Base-by-base conservation (phyloP, 2,797 vertebrate genomes). In the Spinus pinus region DNA sequence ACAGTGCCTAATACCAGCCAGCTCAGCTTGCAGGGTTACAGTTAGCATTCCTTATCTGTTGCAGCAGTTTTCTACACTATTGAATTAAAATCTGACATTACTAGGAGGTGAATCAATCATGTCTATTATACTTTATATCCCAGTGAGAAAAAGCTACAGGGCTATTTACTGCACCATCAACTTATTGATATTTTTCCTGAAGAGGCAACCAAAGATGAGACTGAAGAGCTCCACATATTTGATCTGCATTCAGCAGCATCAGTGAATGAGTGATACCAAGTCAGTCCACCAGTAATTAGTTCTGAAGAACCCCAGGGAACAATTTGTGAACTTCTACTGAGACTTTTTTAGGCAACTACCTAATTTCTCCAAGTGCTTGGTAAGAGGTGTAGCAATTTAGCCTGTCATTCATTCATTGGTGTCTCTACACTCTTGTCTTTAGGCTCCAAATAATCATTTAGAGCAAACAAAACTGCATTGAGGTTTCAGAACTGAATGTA, bases 161-260 rank as follows among this genome's bases (percentile, higher is more conserved):
- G 56, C 66, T 90, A 75, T 88, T 95, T 94, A 77, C 53, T 88
- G 82, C 72, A 84, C 25, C 69, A 83, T 71, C 46, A 94, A 39
- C 44, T 94, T 89, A 81, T n/a, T 49, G 81, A 69, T 82, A 51
- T 60, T 89, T 74, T 42, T 74, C 70, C 51, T 65, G 39, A 90
- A 77, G 4, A 44, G 49, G 71, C 54, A 79, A 74, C 64, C 58
- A 75, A 92, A 86, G 35, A 77, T 64, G 79, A 88, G 30, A 85
- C 70, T 71, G 30, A 94, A 79, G 60, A 92, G 19, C 35, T 80
- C 23, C 30, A 18, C 25, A 49, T 33, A 61, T 25, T 44, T 82
- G 17, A 81, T 87, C 72, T 79, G 81, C 65, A 82, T 81, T 78
- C 61, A 83, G 65, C 37, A 83, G 28, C 61, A 51, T 13, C 44